Evolutionary conservation across 2,888 invertebrate species (phyloP).

Genomic region (Tuta absoluta): DNA sequence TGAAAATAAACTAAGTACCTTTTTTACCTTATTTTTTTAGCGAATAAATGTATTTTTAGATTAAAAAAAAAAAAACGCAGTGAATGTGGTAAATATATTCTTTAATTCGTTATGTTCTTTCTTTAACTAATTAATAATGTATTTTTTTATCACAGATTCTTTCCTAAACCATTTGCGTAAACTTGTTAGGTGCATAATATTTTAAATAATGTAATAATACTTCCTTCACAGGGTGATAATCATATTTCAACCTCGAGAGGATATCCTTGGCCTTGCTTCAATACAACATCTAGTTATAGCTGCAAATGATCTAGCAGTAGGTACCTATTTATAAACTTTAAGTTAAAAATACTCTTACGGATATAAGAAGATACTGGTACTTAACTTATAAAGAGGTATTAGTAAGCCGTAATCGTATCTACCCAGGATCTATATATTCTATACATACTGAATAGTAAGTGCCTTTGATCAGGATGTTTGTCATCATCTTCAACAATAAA

Average conservation of each 20-base stretch:
- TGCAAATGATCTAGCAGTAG: background rate
- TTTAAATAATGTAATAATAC: background rate
- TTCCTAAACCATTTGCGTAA: no score
- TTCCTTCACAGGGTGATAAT: conserved; percentile 4
- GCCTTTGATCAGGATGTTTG: background rate
- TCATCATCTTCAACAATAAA: background rate
- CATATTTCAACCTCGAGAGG: conserved; percentile 12
- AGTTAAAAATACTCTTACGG: conserved; percentile 6
- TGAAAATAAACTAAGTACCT: no score
- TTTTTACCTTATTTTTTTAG: no score
- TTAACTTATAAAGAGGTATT: background rate
- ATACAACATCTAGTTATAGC: background rate
- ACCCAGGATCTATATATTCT: background rate
- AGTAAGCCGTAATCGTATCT: conserved; percentile 6
- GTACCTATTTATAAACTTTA: conserved; percentile 11
- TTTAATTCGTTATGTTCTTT: no score
- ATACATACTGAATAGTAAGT: conserved; percentile 14
- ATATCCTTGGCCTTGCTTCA: conserved; percentile 18
- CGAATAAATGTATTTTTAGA: no score
- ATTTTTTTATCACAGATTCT: background rate
- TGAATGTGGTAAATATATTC: no score
- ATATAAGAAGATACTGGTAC: background rate
- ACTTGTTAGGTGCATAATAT: background rate
- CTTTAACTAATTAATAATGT: no score
- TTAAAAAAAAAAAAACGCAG: no score